Evolutionary conservation across 2,888 invertebrate genomes (phyloP).

Genomic region (Uloborus plumipes): DNA sequence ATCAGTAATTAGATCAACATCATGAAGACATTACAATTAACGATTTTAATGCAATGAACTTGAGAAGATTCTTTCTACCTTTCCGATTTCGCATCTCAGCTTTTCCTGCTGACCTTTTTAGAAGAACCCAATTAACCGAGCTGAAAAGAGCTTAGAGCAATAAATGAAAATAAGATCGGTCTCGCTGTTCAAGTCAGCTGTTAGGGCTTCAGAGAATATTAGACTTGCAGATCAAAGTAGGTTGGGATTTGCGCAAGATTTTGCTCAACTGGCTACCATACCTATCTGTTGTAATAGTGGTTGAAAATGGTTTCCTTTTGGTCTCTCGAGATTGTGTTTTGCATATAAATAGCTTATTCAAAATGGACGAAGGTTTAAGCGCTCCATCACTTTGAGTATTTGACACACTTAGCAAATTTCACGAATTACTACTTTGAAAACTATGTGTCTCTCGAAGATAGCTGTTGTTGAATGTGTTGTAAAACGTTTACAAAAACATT

Average conservation of each 20-base stretch:
- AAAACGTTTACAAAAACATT: no score
- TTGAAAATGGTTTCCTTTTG: no score
- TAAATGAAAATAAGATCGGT: conserved; percentile 17
- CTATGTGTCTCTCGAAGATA: no score
- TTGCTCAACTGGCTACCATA: conserved; percentile 1
- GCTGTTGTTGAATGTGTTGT: no score
- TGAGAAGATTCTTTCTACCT: not conserved
- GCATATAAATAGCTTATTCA: no score
- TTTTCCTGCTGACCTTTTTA: conserved; percentile 17
- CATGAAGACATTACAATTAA: no score
- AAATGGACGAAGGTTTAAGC: not conserved
- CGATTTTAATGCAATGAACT: no score
- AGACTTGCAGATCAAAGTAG: conserved; percentile 20
- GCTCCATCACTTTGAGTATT: not conserved
- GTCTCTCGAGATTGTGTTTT: no score
- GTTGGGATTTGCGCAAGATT: conserved; percentile 18
- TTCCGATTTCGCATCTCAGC: not conserved
- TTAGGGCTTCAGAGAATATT: conserved; percentile 5
- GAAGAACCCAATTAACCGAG: conserved; percentile 2
- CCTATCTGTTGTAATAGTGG: no score
- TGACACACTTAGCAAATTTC: not conserved
- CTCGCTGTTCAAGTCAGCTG: conserved; percentile 2
- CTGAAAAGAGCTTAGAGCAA: not conserved
- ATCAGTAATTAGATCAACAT: no score
- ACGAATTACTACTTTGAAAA: not conserved